Base-by-base conservation (phyloP, 2,888 invertebrate genomes). In the Spisula subtruncata region DNA sequence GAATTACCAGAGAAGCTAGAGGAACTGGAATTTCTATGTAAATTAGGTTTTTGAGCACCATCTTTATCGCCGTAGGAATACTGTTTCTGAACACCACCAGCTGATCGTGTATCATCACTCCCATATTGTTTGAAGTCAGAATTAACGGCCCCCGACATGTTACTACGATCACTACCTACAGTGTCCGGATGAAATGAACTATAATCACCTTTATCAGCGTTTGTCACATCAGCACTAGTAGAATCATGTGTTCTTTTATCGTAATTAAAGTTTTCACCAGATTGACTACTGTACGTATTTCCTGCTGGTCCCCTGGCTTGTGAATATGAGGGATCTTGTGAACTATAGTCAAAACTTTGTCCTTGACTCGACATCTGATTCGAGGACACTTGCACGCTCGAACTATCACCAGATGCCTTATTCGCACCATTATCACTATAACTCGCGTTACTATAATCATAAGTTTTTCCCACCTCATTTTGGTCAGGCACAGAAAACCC, bases 381-480 rank as follows among this genome's bases (percentile, higher is more conserved):
- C 82, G 97, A 95, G 14, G 97, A 97, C 60, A 97, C 97, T 87
- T 97, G 97, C 8, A 97, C 97, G 54, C 97, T 97, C 56, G 97
- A 93, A 93, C 94, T 93, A 83, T 91, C 92, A 81, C 90, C 91
- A 16, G 35, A 25, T 1, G 71, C 18, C 12, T 48, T 83, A 54
- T 75, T 83, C 1, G 20, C 81, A 46, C 85, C 83, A 29, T 60
- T 32, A 25, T 46, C 54, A 75, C 75, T 75, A 25, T 56, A 85
- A 41, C 32, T 85, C 16, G 71, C 32, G 20, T 88, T 81, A 54
- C 85, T 88, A 48, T 88, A 88, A 54, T 88, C 88, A 41, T 88
- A 88, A 20, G 84, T 85, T 88, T 88, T 85, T 0, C 88, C 88
- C 0, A 88, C 85, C 6, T 35, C 46, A 25, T 48, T 75, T 41